Base-by-base conservation (phyloP, 2,888 invertebrate genomes). In the Toxonevra muliebris region DNA sequence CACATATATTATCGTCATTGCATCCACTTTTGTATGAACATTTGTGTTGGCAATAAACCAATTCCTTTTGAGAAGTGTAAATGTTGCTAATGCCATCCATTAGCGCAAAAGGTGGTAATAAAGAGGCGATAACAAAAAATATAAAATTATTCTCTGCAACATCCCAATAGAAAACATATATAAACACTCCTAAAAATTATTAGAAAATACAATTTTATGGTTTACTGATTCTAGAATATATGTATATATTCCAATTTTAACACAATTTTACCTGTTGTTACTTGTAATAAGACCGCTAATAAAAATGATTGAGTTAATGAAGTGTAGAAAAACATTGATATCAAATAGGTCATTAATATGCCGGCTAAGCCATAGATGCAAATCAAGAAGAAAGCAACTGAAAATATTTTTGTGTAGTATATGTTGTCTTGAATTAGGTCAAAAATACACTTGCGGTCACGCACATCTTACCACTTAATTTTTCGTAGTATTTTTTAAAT, bases 251-350 rank as follows among this genome's bases (percentile, higher is more conserved):
- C 20, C n/a, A n/a, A 17, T 10, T 55, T 17, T 4, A 61, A 41
- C 1, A n/a, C 40, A 7, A 12, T 15, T 55, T 72, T 72, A 75
- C 78, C 76, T 40, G 76, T 68, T 19, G 70, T 9, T 10, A 79
- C 42, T 52, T 82, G 79, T 7, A 82, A 42, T 12, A 93, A 87
- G 61, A 90, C 89, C 77, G 92, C 87, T 76, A 90, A 87, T 2
- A 92, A 90, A 82, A 91, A 93, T 17, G 93, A 93, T 7, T 75
- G 64, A 1, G 90, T 86, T 0, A 93, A 88, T 0, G 93, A 91
- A 3, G 89, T 88, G 11, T 87, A 86, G 79, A 93, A 92, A 20
- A 89, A 73, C 78, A 90, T 89, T 0, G 93, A 91, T 53, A 88
- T 81, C 40, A 93, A 76, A 81, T 94, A 94, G 76, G 89, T 89